Evolutionary conservation across 2,888 invertebrate species (phyloP).

Genomic region (Orthosia gothica): DNA sequence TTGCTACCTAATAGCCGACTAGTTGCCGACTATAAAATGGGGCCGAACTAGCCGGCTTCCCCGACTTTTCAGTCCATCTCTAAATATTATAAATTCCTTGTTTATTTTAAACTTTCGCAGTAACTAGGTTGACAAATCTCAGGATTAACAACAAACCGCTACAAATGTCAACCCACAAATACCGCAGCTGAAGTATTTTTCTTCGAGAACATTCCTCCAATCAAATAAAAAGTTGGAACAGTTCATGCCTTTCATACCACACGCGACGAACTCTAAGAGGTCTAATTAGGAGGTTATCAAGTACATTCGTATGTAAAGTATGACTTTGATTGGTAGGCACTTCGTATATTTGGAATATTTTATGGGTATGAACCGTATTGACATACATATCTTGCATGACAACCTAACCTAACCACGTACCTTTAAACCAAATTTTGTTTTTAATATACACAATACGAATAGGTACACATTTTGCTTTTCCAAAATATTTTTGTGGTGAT

Average conservation of each 20-base stretch:
- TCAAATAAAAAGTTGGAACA: conserved; percentile 58
- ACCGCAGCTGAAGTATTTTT: conserved; percentile 38
- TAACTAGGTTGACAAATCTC: conserved; percentile 40
- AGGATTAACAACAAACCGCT: conserved; percentile 36
- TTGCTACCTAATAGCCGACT: too few species aligned
- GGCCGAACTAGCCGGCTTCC: too few species aligned
- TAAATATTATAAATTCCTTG: conserved; percentile 40
- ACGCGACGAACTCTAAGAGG: conserved; percentile 44
- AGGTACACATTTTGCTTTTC: background rate
- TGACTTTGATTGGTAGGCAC: conserved; percentile 23
- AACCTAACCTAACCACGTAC: background rate
- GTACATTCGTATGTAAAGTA: conserved; percentile 42
- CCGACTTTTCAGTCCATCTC: too few species aligned
- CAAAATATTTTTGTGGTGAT: background rate
- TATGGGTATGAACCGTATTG: background rate
- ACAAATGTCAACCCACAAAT: conserved; percentile 45
- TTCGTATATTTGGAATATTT: conserved; percentile 21
- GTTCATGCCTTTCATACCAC: conserved; percentile 47
- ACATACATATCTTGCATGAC: conserved; percentile 4
- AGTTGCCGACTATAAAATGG: too few species aligned
- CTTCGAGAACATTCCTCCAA: conserved; percentile 50
- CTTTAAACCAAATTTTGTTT: background rate
- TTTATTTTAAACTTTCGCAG: conserved; percentile 22
- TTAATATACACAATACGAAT: background rate
- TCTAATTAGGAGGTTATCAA: conserved; percentile 49